Conservation (phyloP, 2,113 vertebrate species). For the Neolamprologus brichardi region DNA sequence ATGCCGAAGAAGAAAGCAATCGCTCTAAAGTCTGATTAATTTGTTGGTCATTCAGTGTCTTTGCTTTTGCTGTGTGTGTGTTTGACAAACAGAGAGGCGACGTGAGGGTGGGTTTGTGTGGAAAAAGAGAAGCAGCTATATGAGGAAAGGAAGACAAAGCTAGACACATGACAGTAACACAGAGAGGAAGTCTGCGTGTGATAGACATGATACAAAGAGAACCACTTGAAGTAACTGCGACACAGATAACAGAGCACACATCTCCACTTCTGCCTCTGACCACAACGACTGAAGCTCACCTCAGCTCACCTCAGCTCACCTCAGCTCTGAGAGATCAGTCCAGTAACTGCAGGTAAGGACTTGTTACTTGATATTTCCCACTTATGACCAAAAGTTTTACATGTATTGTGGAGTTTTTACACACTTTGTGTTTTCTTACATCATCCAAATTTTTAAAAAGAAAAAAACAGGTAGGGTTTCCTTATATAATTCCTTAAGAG, state of each 20-base stretch:
- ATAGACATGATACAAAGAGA: neutral
- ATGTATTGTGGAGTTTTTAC: neutral
- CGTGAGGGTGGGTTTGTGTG: neutral
- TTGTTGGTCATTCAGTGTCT: neutral
- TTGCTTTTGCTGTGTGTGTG: neutral
- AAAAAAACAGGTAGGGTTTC: fast-evolving
- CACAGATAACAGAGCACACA: neutral
- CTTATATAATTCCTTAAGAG: neutral
- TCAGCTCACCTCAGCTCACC: neutral
- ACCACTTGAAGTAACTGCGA: neutral
- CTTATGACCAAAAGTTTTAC: fast-evolving
- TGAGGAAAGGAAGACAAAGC: neutral
- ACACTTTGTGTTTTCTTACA: neutral
- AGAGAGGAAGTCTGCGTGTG: neutral
- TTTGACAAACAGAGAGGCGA: neutral
- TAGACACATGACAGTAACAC: neutral
- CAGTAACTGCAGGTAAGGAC: conserved; percentile 9
- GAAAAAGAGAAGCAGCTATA: neutral
- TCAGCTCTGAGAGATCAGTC: neutral
- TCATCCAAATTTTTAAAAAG: neutral
- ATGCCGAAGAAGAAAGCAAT: neutral
- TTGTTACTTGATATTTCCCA: neutral
- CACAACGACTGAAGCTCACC: neutral
- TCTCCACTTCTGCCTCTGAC: neutral
- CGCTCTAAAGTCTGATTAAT: neutral